Conservation (phyloP, 2,888 invertebrate genomes). For the Limenitis arthemis region DNA sequence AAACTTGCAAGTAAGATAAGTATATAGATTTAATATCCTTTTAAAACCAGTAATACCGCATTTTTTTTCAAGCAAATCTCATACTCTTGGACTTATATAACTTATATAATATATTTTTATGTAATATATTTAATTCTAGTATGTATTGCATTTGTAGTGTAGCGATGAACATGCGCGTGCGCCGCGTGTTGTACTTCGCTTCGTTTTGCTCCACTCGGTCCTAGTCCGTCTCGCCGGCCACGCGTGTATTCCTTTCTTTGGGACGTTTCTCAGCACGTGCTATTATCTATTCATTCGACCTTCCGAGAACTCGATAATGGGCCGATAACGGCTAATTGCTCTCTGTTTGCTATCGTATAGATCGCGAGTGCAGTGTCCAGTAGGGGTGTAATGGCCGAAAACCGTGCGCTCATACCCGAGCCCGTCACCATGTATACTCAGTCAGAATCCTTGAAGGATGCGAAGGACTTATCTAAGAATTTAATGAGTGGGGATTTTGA, state of each 20-base stretch:
- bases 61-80: too few species aligned
- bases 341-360: constrained; percentile 30
- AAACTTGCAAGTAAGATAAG: too few species aligned
- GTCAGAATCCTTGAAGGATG: constrained; percentile 46
- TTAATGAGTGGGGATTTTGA: constrained; percentile 63
- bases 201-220: constrained; percentile 35
- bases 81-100: too few species aligned
- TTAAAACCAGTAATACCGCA: too few species aligned
- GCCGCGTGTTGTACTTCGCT: constrained; percentile 24
- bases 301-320: constrained; percentile 51
- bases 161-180: constrained; percentile 27
- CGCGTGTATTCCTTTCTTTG: constrained; percentile 36
- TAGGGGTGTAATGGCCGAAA: constrained; percentile 53
- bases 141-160: constrained; percentile 20
- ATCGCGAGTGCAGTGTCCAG: constrained; percentile 44
- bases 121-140: constrained; percentile 3
- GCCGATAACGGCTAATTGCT: constrained; percentile 45
- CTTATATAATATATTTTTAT: too few species aligned
- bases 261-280: constrained; percentile 34
- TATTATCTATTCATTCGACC: constrained; percentile 31
- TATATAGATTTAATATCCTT: too few species aligned
- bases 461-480: constrained; percentile 58
- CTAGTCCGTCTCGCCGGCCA: constrained; percentile 39
- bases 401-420: constrained; percentile 53
- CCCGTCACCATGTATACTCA: constrained; percentile 52